Base-by-base conservation (phyloP, 2,113 vertebrate genomes). In the Chrysemys picta region DNA sequence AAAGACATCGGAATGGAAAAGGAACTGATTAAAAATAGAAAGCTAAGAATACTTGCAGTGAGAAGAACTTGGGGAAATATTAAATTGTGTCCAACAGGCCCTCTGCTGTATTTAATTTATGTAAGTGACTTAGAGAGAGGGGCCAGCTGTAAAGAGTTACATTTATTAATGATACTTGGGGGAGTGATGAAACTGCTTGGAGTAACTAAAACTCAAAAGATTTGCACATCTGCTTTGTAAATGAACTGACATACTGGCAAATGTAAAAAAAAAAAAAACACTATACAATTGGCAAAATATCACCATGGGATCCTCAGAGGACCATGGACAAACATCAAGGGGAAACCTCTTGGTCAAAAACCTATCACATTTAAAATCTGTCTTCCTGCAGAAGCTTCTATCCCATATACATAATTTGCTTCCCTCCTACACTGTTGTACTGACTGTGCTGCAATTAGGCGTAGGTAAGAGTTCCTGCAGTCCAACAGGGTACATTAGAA, bases 191-290 rank as follows among this genome's bases (percentile, higher is more conserved):
- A 94, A 62, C 62, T 90, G 25, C 42, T 94, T 57, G 57, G 29
- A 85, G 82, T 88, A 95, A 95, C 89, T 94, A 96, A 88, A 76
- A 69, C 12, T 85, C 87, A 80, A 90, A 95, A 52, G 1, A 89
- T 97, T 96, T 90, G 78, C 94, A 93, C 13, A 10, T 89, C 78
- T 76, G 59, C 27, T 94, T 94, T 38, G n/a, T 42, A 75, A 75
- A 22, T 38, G 35, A 38, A 92, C 93, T 91, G 31, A 45, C 83
- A 56, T 45, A 83, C 31, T 94, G 85, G 35, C 83, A 92, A 88
- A 91, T 82, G 81, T 92, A 87, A 94, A 84, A 80, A 87, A 49
- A 29, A 14, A 42, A 42, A 42, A 42, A 42, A 4, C 25, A 91
- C 86, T 57, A 38, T 92, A 93, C 22, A 65, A 49, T 62, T 92